Conservation (phyloP, 2,888 invertebrate species). For the Acrocyrtus sp. region DNA sequence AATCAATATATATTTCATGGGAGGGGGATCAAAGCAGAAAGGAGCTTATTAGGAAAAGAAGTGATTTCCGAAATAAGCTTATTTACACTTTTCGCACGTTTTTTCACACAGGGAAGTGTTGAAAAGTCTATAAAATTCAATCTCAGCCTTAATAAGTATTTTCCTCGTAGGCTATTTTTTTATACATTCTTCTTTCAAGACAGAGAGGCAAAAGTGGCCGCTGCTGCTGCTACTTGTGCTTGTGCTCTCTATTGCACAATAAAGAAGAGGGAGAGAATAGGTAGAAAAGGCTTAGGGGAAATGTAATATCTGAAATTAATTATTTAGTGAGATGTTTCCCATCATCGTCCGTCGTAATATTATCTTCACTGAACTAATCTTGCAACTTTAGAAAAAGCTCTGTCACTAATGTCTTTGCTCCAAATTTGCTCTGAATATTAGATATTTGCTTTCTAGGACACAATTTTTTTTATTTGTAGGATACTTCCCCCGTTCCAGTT, state of each 20-base stretch:
- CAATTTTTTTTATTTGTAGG: too few relatives aligned
- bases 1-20: too few relatives aligned
- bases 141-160: neutral
- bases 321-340: neutral
- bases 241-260: constrained; percentile 8
- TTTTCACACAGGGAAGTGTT: neutral
- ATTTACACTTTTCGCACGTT: constrained; percentile 15
- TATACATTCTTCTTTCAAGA: neutral
- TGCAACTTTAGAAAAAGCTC: neutral
- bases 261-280: neutral
- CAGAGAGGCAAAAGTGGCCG: neutral
- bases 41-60: constrained; percentile 1
- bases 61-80: constrained; percentile 16
- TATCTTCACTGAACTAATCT: neutral
- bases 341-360: too few relatives aligned
- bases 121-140: neutral
- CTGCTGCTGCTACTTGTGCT: neutral
- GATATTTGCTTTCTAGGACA: neutral
- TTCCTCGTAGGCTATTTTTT: neutral
- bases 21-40: too few relatives aligned
- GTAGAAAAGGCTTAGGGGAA: too few relatives aligned
- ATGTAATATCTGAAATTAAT: neutral
- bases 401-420: neutral
- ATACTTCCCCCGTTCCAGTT: too few relatives aligned
- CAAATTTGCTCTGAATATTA: neutral